Evolutionary conservation across 1,140 invertebrate species (phyloP).

Genomic region (Drosophila kikkawai): DNA sequence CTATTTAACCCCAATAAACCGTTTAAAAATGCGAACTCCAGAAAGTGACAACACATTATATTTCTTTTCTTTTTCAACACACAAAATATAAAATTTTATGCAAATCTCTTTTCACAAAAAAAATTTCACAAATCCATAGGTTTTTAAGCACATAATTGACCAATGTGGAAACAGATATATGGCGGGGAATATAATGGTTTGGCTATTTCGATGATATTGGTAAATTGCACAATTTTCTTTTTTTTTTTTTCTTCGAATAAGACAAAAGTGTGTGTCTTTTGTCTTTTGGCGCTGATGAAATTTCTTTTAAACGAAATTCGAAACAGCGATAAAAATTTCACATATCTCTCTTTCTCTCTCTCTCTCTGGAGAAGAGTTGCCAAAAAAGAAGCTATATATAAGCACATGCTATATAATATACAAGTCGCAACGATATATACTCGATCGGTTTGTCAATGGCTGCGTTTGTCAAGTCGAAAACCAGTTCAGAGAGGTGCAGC

Average conservation of each 20-base stretch:
- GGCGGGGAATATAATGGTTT: slow-evolving; percentile 15
- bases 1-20: background rate
- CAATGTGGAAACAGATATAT: slow-evolving; percentile 34
- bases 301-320: slow-evolving; percentile 44
- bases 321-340: slow-evolving; percentile 42
- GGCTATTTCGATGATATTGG: slow-evolving; percentile 37
- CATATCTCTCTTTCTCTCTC: slow-evolving; percentile 18
- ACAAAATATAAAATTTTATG: slow-evolving; percentile 72
- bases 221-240: slow-evolving; percentile 57
- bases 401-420: slow-evolving; percentile 7
- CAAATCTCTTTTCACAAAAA: slow-evolving; percentile 52
- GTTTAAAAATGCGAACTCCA: background rate
- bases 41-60: slow-evolving; percentile 7
- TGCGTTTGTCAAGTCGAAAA: slow-evolving; percentile 54
- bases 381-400: slow-evolving; percentile 29
- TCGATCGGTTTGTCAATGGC: slow-evolving; percentile 45
- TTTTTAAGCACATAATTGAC: slow-evolving; percentile 63
- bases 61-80: slow-evolving; percentile 12
- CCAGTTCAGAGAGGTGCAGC: slow-evolving; percentile 65
- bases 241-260: slow-evolving; percentile 7
- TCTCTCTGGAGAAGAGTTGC: slow-evolving; percentile 39
- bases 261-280: slow-evolving; percentile 37
- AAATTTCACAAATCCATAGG: slow-evolving; percentile 68
- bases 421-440: slow-evolving; percentile 12
- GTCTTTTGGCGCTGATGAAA: slow-evolving; percentile 34